Conservation (phyloP, 2,888 invertebrate genomes). For the Apamea crenata region DNA sequence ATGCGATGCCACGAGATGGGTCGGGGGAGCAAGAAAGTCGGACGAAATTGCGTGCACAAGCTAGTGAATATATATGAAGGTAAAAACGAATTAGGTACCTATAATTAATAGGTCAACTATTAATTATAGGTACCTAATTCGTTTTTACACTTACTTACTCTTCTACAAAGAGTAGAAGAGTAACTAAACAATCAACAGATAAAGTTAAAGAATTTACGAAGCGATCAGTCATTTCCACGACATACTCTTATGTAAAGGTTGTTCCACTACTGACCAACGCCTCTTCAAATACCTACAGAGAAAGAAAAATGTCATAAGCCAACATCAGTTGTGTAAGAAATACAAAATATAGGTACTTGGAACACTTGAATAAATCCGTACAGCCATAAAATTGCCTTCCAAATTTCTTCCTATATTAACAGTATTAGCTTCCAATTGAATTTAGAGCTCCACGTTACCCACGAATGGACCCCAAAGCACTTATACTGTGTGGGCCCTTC, state of each 20-base stretch:
- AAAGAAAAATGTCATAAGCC: neutral
- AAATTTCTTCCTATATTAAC: slow-evolving; percentile 35
- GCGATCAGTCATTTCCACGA: neutral
- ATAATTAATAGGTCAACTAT: no score
- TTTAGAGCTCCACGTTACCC: slow-evolving; percentile 15
- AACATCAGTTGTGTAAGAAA: neutral
- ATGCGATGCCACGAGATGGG: neutral
- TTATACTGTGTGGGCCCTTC: slow-evolving; percentile 41
- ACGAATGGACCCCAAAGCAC: slow-evolving; percentile 17
- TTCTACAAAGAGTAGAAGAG: no score
- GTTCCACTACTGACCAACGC: neutral
- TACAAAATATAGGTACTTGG: neutral
- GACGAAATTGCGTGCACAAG: neutral
- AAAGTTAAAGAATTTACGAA: neutral
- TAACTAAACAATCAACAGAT: no score
- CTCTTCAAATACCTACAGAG: neutral
- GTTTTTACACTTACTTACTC: no score
- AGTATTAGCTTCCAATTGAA: slow-evolving; percentile 47
- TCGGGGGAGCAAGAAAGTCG: neutral
- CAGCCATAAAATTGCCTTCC: slow-evolving; percentile 33
- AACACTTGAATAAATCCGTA: slow-evolving; percentile 37
- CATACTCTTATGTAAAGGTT: no score
- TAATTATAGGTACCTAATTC: no score
- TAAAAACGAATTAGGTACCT: neutral
- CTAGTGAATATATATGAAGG: neutral